Percentiles rank a stretch among this genome's conserved stretches.
phyloP scores from a whole-genome alignment of 2,113 vertebrate genomes.

The Ondatra zibethicus region DNA sequence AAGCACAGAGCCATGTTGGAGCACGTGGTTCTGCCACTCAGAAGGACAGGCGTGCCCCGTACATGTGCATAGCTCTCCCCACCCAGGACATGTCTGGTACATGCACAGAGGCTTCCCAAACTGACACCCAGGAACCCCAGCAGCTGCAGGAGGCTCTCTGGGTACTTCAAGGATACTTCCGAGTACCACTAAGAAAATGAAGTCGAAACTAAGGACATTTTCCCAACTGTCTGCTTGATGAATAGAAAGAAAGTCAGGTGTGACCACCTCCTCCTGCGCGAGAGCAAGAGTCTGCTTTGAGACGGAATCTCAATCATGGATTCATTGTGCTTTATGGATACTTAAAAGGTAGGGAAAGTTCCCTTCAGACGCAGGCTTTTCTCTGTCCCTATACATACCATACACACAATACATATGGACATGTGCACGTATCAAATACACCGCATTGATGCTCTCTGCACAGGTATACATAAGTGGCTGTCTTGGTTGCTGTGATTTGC shows the following conservation, averaged over 20 bases:
- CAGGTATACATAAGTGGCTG: too few relatives aligned
- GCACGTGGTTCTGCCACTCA: too few relatives aligned
- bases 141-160: background rate
- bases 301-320: background rate
- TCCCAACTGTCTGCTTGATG: background rate
- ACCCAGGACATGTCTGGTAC: too few relatives aligned
- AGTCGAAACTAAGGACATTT: background rate
- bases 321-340: background rate
- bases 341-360: background rate
- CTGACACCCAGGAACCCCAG: background rate
- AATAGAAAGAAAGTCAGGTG: background rate
- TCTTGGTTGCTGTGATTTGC: background rate
- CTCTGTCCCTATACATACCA: background rate
- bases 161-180: background rate
- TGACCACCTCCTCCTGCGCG: background rate
- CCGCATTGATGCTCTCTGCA: background rate
- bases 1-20: accelerated
- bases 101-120: background rate
- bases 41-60: background rate
- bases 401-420: background rate
- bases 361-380: background rate
- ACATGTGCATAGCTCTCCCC: too few relatives aligned
- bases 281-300: background rate
- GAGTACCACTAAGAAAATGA: background rate
- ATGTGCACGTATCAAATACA: background rate